Evolutionary conservation across 2,113 vertebrate species (phyloP), one percentile per base, ranked within the genome.

Genomic region (Tupaia chinensis): DNA sequence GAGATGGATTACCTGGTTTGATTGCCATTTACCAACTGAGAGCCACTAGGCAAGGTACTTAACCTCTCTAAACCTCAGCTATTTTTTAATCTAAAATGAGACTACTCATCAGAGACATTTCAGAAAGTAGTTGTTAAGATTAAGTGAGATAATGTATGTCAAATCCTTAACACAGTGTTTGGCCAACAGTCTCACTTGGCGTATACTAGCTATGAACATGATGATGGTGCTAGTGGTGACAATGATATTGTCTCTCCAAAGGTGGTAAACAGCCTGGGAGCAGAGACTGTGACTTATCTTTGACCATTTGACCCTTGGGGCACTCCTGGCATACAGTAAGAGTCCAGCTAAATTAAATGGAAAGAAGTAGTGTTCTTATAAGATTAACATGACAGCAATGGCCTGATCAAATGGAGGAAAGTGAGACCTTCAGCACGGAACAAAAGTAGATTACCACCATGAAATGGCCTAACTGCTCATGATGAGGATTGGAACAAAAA

Each of bases 81-180:
- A 44, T 44, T 85, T 93, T 53, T 66, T n/a, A 76, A 94, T 70
- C 44, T 89, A 58, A 91, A 54, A 27, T 74, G 60, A 65, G 12
- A 58, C 56, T 80, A 65, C 60, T 87, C 34, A 54, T 56, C 61
- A 83, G 86, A 87, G 85, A 20, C 58, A 86, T 29, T 61, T 79
- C 32, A 84, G 61, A 32, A 97, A 93, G 56, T 10, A 53, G 23
- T 54, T 85, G 53, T n/a, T 92, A 93, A 61, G 69, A 82, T 79
- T 93, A 82, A 85, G 34, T 7, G 22, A 91, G 34, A 78, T 86
- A 82, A 76, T 5, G 9, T 29, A 44, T 5, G 60, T 78, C 15
- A 54, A 82, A 32, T 34, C 22, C 82, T 93, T 14, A 76, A 86
- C n/a, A 58, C 25, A 61, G 53, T 34, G 14, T 25, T 76, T 78